Evolutionary conservation across 2,888 invertebrate genomes (phyloP).

Genomic region (Hydraecia micacea): DNA sequence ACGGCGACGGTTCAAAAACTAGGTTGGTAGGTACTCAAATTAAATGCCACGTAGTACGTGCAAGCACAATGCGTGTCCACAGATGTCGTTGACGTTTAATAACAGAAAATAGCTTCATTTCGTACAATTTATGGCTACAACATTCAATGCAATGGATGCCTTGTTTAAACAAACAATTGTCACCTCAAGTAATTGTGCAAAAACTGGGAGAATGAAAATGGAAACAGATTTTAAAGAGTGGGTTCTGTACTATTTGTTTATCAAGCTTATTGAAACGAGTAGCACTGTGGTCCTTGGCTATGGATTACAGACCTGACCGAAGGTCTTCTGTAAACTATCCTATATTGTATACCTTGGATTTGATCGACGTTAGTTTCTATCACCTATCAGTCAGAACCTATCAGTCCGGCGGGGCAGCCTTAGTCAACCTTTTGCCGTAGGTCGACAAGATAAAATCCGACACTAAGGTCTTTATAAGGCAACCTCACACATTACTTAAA

Average conservation of each 20-base stretch:
- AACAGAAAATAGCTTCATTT: constrained; percentile 43
- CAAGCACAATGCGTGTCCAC: constrained; percentile 1
- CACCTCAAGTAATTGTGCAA: constrained; percentile 31
- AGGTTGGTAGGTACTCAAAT: neutral
- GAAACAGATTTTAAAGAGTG: neutral
- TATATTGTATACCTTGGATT: too few species aligned
- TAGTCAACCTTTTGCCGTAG: neutral
- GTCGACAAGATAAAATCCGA: neutral
- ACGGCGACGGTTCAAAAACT: neutral
- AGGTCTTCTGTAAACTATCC: neutral
- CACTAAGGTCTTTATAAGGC: too few species aligned
- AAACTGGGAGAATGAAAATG: neutral
- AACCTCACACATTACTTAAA: too few species aligned
- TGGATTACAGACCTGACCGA: too few species aligned
- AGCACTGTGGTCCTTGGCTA: neutral
- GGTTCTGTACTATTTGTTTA: constrained; percentile 5
- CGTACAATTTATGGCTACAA: constrained; percentile 25
- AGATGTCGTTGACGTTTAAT: constrained; percentile 29
- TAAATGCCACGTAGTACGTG: neutral
- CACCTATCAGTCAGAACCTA: too few species aligned
- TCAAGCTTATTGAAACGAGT: neutral
- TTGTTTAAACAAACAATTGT: constrained; percentile 17
- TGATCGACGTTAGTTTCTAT: too few species aligned
- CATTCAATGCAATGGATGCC: neutral
- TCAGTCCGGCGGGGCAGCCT: too few species aligned